Base-by-base conservation (phyloP, 2,888 invertebrate species). In the Platycheirus rosarum region DNA sequence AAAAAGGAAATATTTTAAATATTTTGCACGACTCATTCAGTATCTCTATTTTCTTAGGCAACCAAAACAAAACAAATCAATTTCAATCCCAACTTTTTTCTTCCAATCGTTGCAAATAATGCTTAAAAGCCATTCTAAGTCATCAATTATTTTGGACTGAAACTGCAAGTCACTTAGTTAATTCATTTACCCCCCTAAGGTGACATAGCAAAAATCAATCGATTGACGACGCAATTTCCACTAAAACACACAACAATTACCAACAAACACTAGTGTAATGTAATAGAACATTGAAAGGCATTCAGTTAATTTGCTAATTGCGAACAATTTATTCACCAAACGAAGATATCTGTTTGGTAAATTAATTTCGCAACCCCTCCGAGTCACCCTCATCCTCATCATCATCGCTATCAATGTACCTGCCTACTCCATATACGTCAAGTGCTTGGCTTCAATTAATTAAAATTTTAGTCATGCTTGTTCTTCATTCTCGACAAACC, bases 281-380 rank as follows among this genome's bases (percentile, higher is more conserved):
- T 18, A 46, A 20, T 1, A 7, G 48, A 32, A 71, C 66, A 62
- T 71, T 48, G 40, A 55, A 69, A 73, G 14, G 62, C 71, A 62
- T 57, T 65, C 62, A 82, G 77, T 82, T 77, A 77, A 82, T 82
- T 82, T 82, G 77, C 82, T 82, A 82, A 82, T 82, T 82, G 82
- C 82, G 44, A 82, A 63, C 77, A 82, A 82, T 82, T 77, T 77
- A 68, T 82, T 77, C 82, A 37, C 35, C 82, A 82, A 82, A 82
- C 77, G 82, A 82, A 82, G 82, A 82, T 82, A 82, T 82, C 82
- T 63, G 55, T 16, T 48, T 82, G 77, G 82, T 82, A 82, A 82
- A 82, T 82, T 82, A 82, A 82, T 82, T 77, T 77, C 32, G 37
- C 62, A 46, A 55, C 29, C 48, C 14, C 55, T 23, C 29, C n/a